A percentile compares a stretch with the other conserved stretches of the same genome.
Evolutionary conservation across 2,113 vertebrate genomes (phyloP).

Genomic region (Ceuthmochares aereus): DNA sequence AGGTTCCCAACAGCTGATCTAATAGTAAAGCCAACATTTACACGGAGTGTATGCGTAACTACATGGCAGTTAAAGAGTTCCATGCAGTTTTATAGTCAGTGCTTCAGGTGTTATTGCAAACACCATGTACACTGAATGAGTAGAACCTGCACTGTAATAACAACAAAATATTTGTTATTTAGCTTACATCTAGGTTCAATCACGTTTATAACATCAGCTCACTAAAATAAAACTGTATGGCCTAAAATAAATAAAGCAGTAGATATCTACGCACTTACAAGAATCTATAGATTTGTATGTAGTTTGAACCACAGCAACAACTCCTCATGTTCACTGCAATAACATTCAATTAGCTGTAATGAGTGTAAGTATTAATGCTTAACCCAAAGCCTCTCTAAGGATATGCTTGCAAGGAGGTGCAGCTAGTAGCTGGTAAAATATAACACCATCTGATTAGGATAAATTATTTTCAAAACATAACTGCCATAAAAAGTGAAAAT

Average conservation of each 20-base stretch:
- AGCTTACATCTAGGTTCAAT: background rate
- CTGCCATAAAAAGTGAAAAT: constrained; percentile 60
- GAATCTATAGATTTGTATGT: background rate
- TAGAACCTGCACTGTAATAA: too few relatives aligned
- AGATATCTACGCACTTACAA: background rate
- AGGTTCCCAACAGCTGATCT: background rate
- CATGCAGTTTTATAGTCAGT: background rate
- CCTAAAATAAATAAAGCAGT: background rate
- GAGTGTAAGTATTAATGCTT: constrained; percentile 10
- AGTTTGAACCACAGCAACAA: background rate
- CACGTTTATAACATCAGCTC: background rate
- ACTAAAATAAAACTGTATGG: background rate
- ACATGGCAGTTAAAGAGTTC: background rate
- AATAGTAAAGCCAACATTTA: background rate
- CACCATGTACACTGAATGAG: rapidly evolving
- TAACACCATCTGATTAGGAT: constrained; percentile 40
- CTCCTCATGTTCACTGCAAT: background rate
- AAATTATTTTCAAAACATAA: constrained; percentile 67
- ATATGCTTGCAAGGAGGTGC: constrained; percentile 30
- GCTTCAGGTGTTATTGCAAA: background rate
- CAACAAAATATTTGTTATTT: background rate
- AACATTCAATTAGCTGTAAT: constrained; percentile 47
- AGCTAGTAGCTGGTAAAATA: constrained; percentile 37
- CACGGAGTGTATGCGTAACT: background rate
- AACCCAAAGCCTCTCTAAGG: constrained; percentile 25